Evolutionary conservation across 2,113 vertebrate species (phyloP).

Genomic region (Siniperca knerii): DNA sequence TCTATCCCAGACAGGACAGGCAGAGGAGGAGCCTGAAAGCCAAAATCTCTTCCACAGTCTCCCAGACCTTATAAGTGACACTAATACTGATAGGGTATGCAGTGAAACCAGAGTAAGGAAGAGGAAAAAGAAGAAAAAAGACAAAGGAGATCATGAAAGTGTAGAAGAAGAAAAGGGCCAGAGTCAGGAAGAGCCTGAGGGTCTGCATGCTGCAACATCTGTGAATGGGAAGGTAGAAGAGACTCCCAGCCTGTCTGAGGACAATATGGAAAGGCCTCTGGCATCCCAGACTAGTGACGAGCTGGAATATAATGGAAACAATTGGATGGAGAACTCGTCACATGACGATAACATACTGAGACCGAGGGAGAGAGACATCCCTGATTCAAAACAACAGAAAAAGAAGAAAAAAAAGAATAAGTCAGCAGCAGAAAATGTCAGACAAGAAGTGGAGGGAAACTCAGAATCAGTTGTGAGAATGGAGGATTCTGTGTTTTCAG

Average conservation of each 20-base stretch:
- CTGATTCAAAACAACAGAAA: slow-evolving; percentile 21
- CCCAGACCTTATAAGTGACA: not conserved
- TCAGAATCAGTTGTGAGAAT: not conserved
- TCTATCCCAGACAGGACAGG: not conserved
- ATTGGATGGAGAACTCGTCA: not conserved
- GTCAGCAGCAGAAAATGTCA: not conserved
- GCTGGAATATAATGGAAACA: not conserved
- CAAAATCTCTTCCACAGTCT: slow-evolving; percentile 9
- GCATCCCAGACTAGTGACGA: not conserved
- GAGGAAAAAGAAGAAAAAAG: slow-evolving; percentile 1
- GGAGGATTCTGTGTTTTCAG: not conserved
- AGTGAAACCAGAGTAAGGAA: not conserved
- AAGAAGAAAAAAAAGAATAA: slow-evolving; percentile 31
- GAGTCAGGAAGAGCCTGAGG: not conserved
- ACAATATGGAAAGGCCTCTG: not conserved
- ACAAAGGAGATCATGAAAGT: not conserved
- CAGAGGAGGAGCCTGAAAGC: not conserved
- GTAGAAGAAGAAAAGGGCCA: not conserved
- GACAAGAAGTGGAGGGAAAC: not conserved
- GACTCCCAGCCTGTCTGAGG: not conserved
- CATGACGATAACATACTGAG: not conserved
- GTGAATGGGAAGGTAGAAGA: not conserved
- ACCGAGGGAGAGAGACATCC: not conserved
- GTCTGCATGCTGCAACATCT: not conserved
- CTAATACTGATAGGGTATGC: not conserved